phyloP scores from a whole-genome alignment of 1,140 invertebrate genomes.

The Pseudomyrmex gracilis region DNA sequence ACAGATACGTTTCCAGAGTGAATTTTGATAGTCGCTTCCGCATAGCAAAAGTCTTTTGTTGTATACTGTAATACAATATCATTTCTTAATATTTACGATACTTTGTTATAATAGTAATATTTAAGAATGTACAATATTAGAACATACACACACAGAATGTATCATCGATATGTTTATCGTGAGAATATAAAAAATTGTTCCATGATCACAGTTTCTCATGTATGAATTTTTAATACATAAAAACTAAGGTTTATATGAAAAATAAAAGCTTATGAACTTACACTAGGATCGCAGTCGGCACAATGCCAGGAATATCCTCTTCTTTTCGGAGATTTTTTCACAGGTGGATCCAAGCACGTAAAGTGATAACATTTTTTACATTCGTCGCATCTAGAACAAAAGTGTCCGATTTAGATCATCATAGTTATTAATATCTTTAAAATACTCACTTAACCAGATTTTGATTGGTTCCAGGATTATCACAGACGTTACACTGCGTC shows the following conservation, averaged over 20 bases:
- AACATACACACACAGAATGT: too few relatives aligned
- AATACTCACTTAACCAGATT: constrained; percentile 90
- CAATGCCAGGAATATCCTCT: constrained; percentile 98
- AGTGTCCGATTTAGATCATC: constrained; percentile 3
- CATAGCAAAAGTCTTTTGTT: constrained; percentile 27
- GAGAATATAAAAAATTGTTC: constrained; percentile 11
- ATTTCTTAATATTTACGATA: constrained; percentile 17
- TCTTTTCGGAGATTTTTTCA: constrained; percentile 97
- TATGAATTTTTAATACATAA: constrained; percentile 39
- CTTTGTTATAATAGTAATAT: constrained; percentile 43
- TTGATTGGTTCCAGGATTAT: constrained; percentile 86
- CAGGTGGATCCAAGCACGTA: constrained; percentile 95
- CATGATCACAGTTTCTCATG: constrained; percentile 21
- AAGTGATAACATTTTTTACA: constrained; percentile 97
- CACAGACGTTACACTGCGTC: constrained; percentile 89
- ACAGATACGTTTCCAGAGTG: constrained; percentile 64
- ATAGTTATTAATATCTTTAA: not conserved
- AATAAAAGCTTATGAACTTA: constrained; percentile 84
- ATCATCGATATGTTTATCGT: not conserved
- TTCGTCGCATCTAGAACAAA: constrained; percentile 93
- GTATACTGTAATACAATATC: constrained; percentile 27
- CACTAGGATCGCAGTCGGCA: constrained; percentile 96
- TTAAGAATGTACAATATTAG: constrained; percentile 55
- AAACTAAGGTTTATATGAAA: constrained; percentile 25
- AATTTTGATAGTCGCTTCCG: not conserved